Conservation (phyloP, 2,888 invertebrate genomes). For the Scrobipalpa costella region DNA sequence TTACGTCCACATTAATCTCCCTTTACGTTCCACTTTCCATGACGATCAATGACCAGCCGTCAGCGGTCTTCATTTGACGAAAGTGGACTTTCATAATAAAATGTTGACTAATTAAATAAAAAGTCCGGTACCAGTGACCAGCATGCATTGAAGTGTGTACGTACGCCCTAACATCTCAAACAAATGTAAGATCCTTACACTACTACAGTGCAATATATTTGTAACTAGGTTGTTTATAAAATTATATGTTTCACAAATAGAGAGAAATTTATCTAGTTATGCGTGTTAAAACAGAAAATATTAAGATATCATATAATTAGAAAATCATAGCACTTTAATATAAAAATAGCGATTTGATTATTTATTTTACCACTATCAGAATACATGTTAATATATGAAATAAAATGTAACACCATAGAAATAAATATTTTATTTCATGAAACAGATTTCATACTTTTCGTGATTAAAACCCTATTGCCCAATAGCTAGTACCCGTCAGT, state of each 20-base stretch:
- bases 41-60: too few species aligned
- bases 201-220: constrained; percentile 43
- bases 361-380: constrained; percentile 71
- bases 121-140: background rate
- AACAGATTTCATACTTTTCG: too few species aligned
- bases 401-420: constrained; percentile 38
- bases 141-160: background rate
- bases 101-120: too few species aligned
- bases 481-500: too few species aligned
- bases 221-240: constrained; percentile 28
- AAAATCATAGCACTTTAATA: constrained; percentile 50
- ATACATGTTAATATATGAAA: constrained; percentile 65
- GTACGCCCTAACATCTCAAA: background rate
- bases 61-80: too few species aligned
- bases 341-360: constrained; percentile 53
- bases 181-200: constrained; percentile 25
- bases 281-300: background rate
- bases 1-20: too few species aligned
- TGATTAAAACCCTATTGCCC: too few species aligned
- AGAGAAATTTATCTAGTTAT: background rate
- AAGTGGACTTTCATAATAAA: too few species aligned
- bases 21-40: too few species aligned
- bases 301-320: constrained; percentile 36
- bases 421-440: constrained; percentile 32
- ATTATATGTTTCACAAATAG: background rate